Base-by-base conservation (phyloP, 2,113 vertebrate genomes). In the Ctenomys sociabilis region DNA sequence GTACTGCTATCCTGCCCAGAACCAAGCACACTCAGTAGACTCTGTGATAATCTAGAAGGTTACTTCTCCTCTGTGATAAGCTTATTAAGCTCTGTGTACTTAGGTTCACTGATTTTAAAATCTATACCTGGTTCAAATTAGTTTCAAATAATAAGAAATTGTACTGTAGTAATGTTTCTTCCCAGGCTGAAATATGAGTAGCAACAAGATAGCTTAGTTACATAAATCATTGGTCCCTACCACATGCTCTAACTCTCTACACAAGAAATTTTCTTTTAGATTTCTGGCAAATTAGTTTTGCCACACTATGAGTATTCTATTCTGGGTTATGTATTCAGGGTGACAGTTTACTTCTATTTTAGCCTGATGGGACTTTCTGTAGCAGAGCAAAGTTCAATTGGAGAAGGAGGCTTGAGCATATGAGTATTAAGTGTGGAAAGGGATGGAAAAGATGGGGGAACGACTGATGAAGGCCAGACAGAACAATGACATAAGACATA, bases 241-340 rank as follows among this genome's bases (percentile, higher is more conserved):
- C 5, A 54, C 77, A 35, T 63, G 26, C 35, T 95, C 21, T 83
- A 91, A 81, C 77, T 94, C 30, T 19, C 24, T 77, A 52, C 26
- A 83, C 9, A 85, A 86, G 54, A 64, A 91, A 49, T 85, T 94
- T 92, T 95, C 81, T 88, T 88, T 85, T 52, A 40, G 40, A 82
- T 9, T 24, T 7, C 43, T 85, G 28, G 63, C 43, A n/a, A 85
- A 64, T 52, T 5, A 22, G 22, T 92, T 96, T 92, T 95, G 37
- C 78, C 78, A 88, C 45, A 59, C 2, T 1, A 37, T n/a, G 85
- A 77, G 72, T 93, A 81, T 72, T 92, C 35, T 88, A 32, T 59
- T 49, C 87, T 81, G 70, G 13, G 19, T 61, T 77, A n/a, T 54
- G 1, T 80, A 26, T 28, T 92, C 63, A 92, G 81, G 64, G 61